Conservation (phyloP, 23 tunicate species). For the Botrylloides violaceus region DNA sequence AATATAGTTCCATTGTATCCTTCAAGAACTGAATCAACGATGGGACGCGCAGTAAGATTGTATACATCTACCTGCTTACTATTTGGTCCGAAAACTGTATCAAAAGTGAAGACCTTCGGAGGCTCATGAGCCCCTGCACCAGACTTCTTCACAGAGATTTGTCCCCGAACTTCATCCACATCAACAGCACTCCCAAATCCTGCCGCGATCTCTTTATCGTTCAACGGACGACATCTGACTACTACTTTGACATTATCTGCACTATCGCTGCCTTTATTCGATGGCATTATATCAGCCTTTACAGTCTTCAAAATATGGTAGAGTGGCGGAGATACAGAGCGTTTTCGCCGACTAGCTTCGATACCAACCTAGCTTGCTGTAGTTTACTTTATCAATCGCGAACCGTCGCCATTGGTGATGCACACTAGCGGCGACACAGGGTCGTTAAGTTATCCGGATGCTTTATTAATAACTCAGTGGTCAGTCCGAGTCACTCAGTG, state of each 20-base stretch:
- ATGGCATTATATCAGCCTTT: neutral
- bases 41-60: conserved; percentile 93
- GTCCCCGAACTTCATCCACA: conserved; percentile 92
- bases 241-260: conserved; percentile 88
- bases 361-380: neutral
- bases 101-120: conserved; percentile 91
- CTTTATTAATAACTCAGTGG: no score
- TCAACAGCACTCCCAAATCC: conserved; percentile 50
- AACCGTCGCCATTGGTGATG: conserved; percentile 1
- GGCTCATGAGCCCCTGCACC: conserved; percentile 52
- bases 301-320: neutral
- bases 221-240: conserved; percentile 92
- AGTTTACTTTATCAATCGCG: no score
- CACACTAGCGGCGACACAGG: neutral
- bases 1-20: conserved; percentile 98
- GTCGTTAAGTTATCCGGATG: no score
- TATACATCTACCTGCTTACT: conserved; percentile 98
- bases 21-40: conserved; percentile 88
- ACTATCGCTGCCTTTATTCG: conserved; percentile 31
- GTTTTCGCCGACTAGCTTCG: neutral
- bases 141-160: conserved; percentile 44
- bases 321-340: neutral
- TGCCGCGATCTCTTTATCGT: conserved; percentile 46
- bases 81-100: conserved; percentile 87
- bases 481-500: no score